Conservation (phyloP, 2,113 vertebrate species). For the Marmota monax region DNA sequence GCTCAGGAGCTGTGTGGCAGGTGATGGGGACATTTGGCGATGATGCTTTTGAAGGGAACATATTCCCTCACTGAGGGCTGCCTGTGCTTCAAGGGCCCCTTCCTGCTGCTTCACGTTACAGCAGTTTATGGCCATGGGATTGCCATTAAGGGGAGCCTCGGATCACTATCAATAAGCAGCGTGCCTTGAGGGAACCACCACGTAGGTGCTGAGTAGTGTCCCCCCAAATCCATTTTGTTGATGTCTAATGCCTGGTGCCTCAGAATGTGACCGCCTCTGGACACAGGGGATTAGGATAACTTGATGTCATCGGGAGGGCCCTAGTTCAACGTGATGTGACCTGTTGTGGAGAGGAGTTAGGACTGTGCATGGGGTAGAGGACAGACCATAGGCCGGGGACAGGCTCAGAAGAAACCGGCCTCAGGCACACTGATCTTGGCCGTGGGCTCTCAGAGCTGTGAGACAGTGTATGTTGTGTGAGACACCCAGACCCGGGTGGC, state of each 20-base stretch:
- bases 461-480: not conserved
- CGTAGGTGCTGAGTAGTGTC: not conserved
- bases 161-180: not conserved
- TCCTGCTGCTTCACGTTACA: too few species aligned
- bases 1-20: accelerated
- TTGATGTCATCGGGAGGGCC: not conserved
- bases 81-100: not conserved
- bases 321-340: not conserved
- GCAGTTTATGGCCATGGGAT: too few species aligned
- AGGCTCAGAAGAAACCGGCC: not conserved
- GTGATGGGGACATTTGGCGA: not conserved
- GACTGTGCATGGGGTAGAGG: too few species aligned
- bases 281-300: not conserved
- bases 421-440: not conserved
- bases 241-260: not conserved
- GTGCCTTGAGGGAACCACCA: not conserved
- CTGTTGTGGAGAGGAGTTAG: too few species aligned
- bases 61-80: accelerated
- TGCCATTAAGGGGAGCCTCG: not conserved
- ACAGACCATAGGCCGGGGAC: not conserved
- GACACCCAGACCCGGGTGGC: too few species aligned
- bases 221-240: not conserved
- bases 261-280: not conserved
- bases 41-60: not conserved
- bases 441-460: not conserved